Base-by-base conservation (phyloP, 2,113 vertebrate genomes). In the Oncorhynchus gorbuscha region DNA sequence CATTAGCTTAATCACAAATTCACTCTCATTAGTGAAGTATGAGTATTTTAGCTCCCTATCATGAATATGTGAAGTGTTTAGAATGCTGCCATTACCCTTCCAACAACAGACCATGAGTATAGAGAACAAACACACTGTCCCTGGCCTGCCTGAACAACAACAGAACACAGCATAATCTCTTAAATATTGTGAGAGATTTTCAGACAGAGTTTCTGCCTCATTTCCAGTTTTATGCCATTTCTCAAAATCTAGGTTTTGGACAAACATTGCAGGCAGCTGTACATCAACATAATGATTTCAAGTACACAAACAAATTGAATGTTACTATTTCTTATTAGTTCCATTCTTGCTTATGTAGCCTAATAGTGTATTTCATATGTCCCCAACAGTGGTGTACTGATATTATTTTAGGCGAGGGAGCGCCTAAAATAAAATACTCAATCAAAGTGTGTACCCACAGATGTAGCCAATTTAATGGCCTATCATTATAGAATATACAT, bases 121-220 rank as follows among this genome's bases (percentile, higher is more conserved):
- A 28, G 72, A 45, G 61, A 65, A 65, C 59, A 74, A 65, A 65
- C 35, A 74, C 39, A 64, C 72, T 48, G 72, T 65, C 59, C 35
- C 20, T 74, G n/a, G 51, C 39, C 1, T 74, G 72, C 3, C 24
- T 51, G 49, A 71, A 48, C 16, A 72, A 18, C 14, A 28, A 72
- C 22, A n/a, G 55, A 58, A 26, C 28, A 28, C 24, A 72, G 35
- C 30, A 30, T 26, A 18, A 55, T 55, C 16, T 0, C 12, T 22
- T 72, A 22, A 24, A 11, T 71, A 32, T 69, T 32, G 30, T 45
- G 67, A 35, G 67, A 35, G 30, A 45, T 45, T 45, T 45, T 45
- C 39, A 45, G 39, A 45, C 39, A 20, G 28, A 9, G 39, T 69
- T 35, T 35, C 67, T 32, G 28, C 30, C 67, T 69, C 32, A 35